A percentile compares a stretch with the other conserved stretches of the same genome.
Evolutionary conservation across 1,140 invertebrate genomes (phyloP).

Genomic region (Aphis craccivora): DNA sequence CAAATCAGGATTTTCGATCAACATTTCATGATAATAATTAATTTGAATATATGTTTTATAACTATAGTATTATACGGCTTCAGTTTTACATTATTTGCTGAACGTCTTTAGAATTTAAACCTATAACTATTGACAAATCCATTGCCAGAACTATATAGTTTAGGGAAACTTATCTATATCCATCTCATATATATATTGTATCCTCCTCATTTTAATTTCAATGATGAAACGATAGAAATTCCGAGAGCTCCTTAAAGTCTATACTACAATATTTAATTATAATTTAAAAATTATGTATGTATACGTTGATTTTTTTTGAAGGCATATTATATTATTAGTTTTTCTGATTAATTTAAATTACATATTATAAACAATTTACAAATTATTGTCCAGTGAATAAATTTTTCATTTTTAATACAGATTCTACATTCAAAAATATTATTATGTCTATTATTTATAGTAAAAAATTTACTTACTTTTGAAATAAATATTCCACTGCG

Average conservation of each 20-base stretch:
- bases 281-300: not conserved
- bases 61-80: not conserved
- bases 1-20: not conserved
- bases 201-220: not conserved
- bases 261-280: not conserved
- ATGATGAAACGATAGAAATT: not conserved
- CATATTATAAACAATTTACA: not conserved
- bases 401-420: not conserved
- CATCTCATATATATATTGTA: not conserved
- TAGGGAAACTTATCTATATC: not conserved
- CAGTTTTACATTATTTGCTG: not conserved
- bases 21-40: not conserved
- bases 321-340: not conserved
- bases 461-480: constrained; percentile 69
- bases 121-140: not conserved
- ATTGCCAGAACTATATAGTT: not conserved
- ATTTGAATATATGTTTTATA: not conserved
- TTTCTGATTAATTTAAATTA: not conserved
- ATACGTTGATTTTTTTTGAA: not conserved
- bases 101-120: not conserved
- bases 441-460: not conserved
- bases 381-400: not conserved
- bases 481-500: constrained; percentile 75
- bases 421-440: not conserved
- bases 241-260: not conserved